Conservation (phyloP, 2,113 vertebrate species). For the Turnix velox region DNA sequence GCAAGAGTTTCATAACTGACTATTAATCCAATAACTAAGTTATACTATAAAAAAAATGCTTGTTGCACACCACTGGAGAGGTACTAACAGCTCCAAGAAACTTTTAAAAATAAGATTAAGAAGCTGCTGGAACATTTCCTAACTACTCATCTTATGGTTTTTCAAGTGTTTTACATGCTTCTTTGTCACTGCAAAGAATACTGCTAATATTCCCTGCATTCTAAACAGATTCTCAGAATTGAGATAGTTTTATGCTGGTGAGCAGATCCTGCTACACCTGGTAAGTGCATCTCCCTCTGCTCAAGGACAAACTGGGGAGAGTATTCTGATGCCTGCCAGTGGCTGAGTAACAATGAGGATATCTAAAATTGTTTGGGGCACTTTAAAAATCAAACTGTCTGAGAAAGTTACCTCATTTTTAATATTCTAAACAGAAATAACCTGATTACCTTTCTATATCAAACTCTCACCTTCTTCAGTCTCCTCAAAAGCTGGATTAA, state of each 20-base stretch:
- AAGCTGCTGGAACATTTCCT: neutral
- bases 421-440: neutral
- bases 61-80: neutral
- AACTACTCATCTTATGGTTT: neutral
- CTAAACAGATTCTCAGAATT: neutral
- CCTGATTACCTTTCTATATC: neutral
- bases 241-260: neutral
- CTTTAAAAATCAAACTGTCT: neutral
- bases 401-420: neutral
- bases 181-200: neutral
- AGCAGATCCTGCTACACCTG: neutral
- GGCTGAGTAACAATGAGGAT: neutral
- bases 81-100: neutral
- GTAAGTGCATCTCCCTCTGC: neutral
- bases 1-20: neutral
- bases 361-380: neutral
- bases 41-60: neutral
- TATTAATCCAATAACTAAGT: neutral
- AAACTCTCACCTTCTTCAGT: slow-evolving; percentile 81
- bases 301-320: neutral
- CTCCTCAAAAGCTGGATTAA: slow-evolving; percentile 90
- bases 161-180: neutral
- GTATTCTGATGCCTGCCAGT: neutral
- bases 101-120: neutral
- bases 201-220: neutral